A percentile compares a stretch with the other conserved stretches of the same genome.
Evolutionary conservation across 2,113 vertebrate species (phyloP).

Genomic region (Aplodontia rufa): DNA sequence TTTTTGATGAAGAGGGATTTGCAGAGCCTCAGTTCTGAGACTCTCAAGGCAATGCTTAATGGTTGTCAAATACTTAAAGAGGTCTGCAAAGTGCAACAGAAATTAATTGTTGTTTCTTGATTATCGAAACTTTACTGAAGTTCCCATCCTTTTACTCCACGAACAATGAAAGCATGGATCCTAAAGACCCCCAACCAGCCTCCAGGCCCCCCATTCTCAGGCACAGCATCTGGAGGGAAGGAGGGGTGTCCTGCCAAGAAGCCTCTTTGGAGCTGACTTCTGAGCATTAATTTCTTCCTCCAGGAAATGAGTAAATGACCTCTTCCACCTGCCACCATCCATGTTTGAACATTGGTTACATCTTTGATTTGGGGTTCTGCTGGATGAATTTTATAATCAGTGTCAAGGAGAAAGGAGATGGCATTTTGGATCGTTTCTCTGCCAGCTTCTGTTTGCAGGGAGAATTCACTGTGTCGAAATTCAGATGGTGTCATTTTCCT

Average conservation of each 20-base stretch:
- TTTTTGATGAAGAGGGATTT: background rate
- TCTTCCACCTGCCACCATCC: slow-evolving; percentile 44
- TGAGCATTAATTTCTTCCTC: slow-evolving; percentile 36
- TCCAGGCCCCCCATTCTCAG: background rate
- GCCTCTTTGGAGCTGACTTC: slow-evolving; percentile 45
- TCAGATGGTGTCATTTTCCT: slow-evolving; percentile 62
- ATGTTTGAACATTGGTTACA: slow-evolving; percentile 62
- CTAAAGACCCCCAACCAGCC: background rate
- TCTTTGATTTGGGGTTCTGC: slow-evolving; percentile 57
- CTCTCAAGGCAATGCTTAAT: background rate
- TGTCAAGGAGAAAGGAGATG: slow-evolving; percentile 56
- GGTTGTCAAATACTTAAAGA: background rate
- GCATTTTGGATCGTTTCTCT: slow-evolving; percentile 39
- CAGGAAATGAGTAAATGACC: slow-evolving; percentile 51
- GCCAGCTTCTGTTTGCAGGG: slow-evolving; percentile 61
- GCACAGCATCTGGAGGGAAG: background rate
- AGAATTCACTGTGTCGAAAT: slow-evolving; percentile 61
- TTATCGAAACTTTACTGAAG: background rate
- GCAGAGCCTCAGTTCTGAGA: background rate
- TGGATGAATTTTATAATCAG: slow-evolving; percentile 69
- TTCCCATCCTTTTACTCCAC: background rate
- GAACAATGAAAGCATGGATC: background rate
- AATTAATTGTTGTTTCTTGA: background rate
- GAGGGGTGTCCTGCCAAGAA: background rate
- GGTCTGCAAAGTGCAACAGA: background rate